Evolutionary conservation across 2,888 invertebrate genomes (phyloP).

Genomic region (Phrixothrix hirtus): DNA sequence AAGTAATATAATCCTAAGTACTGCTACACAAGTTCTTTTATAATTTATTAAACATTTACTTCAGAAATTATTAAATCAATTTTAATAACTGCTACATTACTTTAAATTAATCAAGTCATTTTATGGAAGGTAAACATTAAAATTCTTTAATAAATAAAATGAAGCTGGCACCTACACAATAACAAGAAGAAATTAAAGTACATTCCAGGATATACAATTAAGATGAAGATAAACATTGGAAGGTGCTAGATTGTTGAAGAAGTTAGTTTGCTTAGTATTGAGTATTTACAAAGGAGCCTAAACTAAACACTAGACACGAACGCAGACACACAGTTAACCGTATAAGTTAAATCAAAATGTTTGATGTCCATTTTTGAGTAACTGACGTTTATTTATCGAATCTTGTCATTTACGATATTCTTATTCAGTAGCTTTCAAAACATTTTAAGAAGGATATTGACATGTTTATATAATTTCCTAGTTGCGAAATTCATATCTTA

Average conservation of each 20-base stretch:
- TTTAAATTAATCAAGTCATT: constrained; percentile 1
- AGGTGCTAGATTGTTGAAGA: constrained; percentile 26
- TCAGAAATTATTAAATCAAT: no score
- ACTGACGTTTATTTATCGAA: constrained; percentile 5
- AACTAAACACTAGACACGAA: constrained; percentile 24
- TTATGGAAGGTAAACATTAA: background rate
- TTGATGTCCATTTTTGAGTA: constrained; percentile 15
- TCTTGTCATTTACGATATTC: constrained; percentile 3
- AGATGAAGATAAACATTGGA: constrained; percentile 30
- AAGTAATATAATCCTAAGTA: constrained; percentile 4
- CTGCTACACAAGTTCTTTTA: background rate
- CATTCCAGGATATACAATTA: constrained; percentile 29
- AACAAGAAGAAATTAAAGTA: constrained; percentile 20
- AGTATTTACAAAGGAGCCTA: constrained; percentile 25
- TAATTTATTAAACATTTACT: no score
- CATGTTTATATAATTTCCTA: constrained; percentile 8
- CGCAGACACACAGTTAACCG: constrained; percentile 5
- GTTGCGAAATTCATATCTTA: constrained; percentile 15
- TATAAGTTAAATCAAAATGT: constrained; percentile 15
- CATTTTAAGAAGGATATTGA: constrained; percentile 2
- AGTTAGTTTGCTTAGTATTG: constrained; percentile 23
- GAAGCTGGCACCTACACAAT: constrained; percentile 14
- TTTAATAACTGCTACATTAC: no score
- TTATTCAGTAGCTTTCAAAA: constrained; percentile 14
- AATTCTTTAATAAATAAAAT: constrained; percentile 14